Conservation (phyloP, 2,888 invertebrate species). For the Acanthoscelides obtectus region DNA sequence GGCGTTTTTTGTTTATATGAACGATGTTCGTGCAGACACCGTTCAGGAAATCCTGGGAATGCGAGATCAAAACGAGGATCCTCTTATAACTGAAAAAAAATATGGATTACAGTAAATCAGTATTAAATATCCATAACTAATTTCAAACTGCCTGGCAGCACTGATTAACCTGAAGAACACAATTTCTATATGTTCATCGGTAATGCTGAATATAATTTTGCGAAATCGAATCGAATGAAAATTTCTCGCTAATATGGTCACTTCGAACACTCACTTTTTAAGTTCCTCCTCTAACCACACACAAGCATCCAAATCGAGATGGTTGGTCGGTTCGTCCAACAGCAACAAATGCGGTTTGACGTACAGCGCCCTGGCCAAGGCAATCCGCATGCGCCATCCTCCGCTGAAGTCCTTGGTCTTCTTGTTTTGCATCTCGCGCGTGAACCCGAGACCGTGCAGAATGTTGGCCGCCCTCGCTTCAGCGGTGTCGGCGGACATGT, state of each 20-base stretch:
- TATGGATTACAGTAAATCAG: too few species aligned
- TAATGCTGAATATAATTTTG: too few species aligned
- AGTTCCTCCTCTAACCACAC: slow-evolving; percentile 99
- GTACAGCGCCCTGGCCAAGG: slow-evolving; percentile 92
- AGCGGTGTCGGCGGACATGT: slow-evolving; percentile 93
- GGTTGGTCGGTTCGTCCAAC: slow-evolving; percentile 93
- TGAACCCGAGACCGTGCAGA: slow-evolving; percentile 94
- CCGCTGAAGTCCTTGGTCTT: slow-evolving; percentile 85
- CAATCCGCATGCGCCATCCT: slow-evolving; percentile 99
- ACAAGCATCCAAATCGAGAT: slow-evolving; percentile 97
- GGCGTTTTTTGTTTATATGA: slow-evolving; percentile 87
- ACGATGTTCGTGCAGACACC: slow-evolving; percentile 96
- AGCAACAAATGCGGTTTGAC: slow-evolving; percentile 95
- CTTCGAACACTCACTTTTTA: slow-evolving; percentile 67
- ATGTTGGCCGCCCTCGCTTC: slow-evolving; percentile 93
- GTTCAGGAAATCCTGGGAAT: slow-evolving; percentile 99
- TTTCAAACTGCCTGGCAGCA: too few species aligned
- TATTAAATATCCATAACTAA: too few species aligned
- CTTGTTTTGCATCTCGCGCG: slow-evolving; percentile 76
- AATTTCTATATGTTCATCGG: too few species aligned
- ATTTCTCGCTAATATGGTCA: too few species aligned
- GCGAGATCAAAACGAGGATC: slow-evolving; percentile 95
- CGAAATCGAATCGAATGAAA: too few species aligned
- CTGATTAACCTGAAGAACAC: too few species aligned
- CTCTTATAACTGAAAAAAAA: slow-evolving; percentile 73